A percentile compares a stretch with the other conserved stretches of the same genome.
These are phyloP conservation scores for Sycobia sp. DNA, from an alignment of 1,140 invertebrate species.

Conservation along the genomic window DNA sequence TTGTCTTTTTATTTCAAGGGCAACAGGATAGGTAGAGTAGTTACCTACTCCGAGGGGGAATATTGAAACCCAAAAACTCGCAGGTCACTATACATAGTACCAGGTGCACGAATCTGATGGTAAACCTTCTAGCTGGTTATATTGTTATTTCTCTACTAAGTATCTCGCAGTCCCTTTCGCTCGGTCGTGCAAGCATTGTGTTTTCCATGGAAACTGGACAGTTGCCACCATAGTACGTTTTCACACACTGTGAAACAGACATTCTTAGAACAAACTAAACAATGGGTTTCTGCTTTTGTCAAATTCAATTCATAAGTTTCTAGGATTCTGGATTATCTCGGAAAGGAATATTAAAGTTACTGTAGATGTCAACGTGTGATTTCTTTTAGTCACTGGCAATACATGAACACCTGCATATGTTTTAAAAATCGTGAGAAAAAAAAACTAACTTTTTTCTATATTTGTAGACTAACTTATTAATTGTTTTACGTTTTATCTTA, in stretches of 20 bases:
- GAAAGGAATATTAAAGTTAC: conserved; percentile 17
- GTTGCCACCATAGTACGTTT: conserved; percentile 24
- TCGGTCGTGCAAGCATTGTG: conserved; percentile 1
- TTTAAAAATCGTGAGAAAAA: conserved; percentile 11
- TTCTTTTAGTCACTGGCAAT: conserved; percentile 1
- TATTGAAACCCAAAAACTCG: conserved; percentile 33
- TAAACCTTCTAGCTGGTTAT: conserved; percentile 48
- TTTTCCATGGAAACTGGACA: conserved; percentile 25
- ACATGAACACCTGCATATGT: conserved; percentile 12
- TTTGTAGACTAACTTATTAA: not conserved
- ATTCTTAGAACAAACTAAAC: conserved; percentile 22
- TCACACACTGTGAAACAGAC: not conserved
- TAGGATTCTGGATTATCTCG: conserved; percentile 14
- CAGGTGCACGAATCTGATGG: conserved; percentile 44
- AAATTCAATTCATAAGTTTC: conserved; percentile 20
- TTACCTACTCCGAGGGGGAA: conserved; percentile 15
- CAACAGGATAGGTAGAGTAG: conserved; percentile 12
- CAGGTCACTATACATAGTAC: conserved; percentile 40
- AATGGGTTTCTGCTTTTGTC: conserved; percentile 8
- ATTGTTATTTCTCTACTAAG: conserved; percentile 49
- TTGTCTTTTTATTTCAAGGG: conserved; percentile 25
- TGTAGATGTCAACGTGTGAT: conserved; percentile 18
- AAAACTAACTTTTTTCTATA: not conserved
- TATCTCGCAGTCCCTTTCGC: conserved; percentile 31
- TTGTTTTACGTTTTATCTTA: no score